These are phyloP conservation scores for Callimorpha dominula DNA, from an alignment of 2,888 invertebrate genomes.

Conservation along the genomic window DNA sequence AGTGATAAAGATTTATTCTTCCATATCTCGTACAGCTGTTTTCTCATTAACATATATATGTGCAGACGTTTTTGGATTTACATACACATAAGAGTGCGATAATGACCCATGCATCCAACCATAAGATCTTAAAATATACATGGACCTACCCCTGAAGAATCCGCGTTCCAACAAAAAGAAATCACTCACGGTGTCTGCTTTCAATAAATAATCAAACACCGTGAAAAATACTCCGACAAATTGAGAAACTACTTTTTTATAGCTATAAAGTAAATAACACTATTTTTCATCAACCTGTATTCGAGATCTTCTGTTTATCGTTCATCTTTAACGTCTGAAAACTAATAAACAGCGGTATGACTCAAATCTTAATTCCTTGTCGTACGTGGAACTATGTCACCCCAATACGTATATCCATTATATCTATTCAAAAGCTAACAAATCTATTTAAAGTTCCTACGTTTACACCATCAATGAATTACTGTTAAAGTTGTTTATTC, in stretches of 20 bases:
- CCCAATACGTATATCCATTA: neutral
- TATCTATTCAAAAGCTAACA: constrained; percentile 6
- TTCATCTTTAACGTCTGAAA: neutral
- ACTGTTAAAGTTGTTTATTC: constrained; percentile 37
- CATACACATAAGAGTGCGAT: no score
- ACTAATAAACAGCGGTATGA: constrained; percentile 7
- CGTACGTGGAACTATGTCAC: constrained; percentile 18
- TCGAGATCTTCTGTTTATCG: neutral
- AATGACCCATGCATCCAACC: no score
- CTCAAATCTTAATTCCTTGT: neutral
- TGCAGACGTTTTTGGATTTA: no score
- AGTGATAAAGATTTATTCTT: no score
- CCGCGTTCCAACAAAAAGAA: no score
- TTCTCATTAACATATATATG: no score
- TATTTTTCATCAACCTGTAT: no score
- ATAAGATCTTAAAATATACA: no score
- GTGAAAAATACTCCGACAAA: neutral
- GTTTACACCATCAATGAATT: constrained; percentile 22
- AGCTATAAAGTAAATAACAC: no score
- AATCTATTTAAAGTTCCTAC: constrained; percentile 26
- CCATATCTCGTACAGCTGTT: no score
- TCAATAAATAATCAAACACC: neutral
- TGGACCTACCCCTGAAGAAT: no score
- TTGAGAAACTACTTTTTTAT: neutral
- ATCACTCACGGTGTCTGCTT: no score